Conservation (phyloP, 1,140 invertebrate species). For the Drosophila tani region DNA sequence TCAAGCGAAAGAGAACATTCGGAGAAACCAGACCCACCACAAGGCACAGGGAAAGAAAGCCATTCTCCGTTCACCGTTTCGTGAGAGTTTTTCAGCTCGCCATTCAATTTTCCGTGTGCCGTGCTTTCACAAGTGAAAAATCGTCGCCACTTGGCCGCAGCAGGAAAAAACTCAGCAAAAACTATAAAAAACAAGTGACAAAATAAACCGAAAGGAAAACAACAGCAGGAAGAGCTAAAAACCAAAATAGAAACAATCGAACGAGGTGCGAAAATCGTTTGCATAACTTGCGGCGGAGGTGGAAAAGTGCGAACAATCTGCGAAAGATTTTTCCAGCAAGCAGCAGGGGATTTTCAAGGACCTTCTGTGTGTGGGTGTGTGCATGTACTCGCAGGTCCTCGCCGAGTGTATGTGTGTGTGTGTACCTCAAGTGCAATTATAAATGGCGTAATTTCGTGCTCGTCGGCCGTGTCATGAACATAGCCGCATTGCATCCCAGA, state of each 20-base stretch:
- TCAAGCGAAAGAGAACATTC: conserved; percentile 27
- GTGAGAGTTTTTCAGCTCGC: conserved; percentile 60
- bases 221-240: conserved; percentile 13
- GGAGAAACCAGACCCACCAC: conserved; percentile 34
- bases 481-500: conserved; percentile 38
- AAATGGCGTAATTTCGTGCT: conserved; percentile 76
- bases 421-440: conserved; percentile 73
- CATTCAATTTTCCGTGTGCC: conserved; percentile 73
- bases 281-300: conserved; percentile 59
- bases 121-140: conserved; percentile 68
- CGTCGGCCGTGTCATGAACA: conserved; percentile 66
- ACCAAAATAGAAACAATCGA: conserved; percentile 3
- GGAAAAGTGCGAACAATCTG: conserved; percentile 29
- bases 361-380: conserved; percentile 35
- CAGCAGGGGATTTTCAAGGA: conserved; percentile 68
- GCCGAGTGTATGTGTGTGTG: conserved; percentile 30
- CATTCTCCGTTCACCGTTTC: conserved; percentile 25
- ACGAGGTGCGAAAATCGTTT: conserved; percentile 17
- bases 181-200: conserved; percentile 11
- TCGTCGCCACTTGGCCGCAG: conserved; percentile 27
- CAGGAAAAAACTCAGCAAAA: conserved; percentile 31
- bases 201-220: conserved; percentile 8
- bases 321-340: conserved; percentile 38
- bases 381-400: conserved; percentile 28
- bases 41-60: conserved; percentile 55